These are phyloP conservation scores for Megaleporinus macrocephalus DNA, from an alignment of 2,113 vertebrate species.

Conservation along the genomic window DNA sequence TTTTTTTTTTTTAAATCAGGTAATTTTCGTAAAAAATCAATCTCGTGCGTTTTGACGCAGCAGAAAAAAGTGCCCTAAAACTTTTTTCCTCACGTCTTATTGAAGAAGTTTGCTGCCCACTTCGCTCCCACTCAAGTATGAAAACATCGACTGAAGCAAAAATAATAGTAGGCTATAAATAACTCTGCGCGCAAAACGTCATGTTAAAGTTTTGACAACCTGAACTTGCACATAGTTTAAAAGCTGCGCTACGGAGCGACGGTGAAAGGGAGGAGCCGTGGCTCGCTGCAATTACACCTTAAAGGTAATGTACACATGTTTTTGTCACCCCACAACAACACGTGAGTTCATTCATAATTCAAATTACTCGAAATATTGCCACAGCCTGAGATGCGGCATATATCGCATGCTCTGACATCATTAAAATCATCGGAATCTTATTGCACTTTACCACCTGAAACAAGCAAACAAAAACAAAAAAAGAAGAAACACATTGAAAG, in stretches of 20 bases:
- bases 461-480: constrained; percentile 6
- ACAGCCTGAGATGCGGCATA: constrained; percentile 22
- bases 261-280: constrained; percentile 56
- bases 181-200: not conserved
- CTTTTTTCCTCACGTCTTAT: not conserved
- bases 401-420: not conserved
- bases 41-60: not conserved
- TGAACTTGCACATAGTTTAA: constrained; percentile 15
- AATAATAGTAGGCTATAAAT: not conserved
- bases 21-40: no score
- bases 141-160: not conserved
- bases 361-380: constrained; percentile 71
- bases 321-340: constrained; percentile 78
- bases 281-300: constrained; percentile 62
- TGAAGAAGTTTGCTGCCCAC: not conserved
- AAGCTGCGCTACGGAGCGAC: constrained; percentile 30
- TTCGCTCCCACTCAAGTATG: not conserved
- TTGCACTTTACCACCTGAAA: not conserved
- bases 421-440: not conserved
- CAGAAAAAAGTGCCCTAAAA: constrained; percentile 10
- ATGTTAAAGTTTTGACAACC: not conserved
- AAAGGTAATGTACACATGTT: constrained; percentile 61
- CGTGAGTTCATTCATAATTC: constrained; percentile 84
- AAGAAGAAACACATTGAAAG: not conserved
- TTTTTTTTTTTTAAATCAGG: not conserved